Evolutionary conservation across 2,797 vertebrate genomes (phyloP).

Genomic region (Sardinella longiceps): DNA sequence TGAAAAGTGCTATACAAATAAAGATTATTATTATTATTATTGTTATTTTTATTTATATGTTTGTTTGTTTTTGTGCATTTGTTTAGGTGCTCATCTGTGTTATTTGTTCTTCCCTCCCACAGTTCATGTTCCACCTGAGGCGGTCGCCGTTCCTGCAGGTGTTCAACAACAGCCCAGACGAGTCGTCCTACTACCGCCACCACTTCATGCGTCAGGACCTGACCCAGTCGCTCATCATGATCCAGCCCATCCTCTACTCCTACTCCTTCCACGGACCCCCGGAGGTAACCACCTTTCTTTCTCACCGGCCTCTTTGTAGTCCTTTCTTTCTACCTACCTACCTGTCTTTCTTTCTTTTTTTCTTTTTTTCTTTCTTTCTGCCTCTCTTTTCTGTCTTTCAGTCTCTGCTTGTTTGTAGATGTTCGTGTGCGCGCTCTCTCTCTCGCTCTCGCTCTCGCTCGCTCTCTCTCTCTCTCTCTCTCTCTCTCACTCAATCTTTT

Average conservation of each 20-base stretch:
- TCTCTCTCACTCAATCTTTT: neutral
- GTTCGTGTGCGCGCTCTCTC: no score
- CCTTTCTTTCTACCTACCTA: no score
- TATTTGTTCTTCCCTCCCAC: neutral
- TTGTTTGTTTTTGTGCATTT: neutral
- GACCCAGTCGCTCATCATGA: conserved; percentile 97
- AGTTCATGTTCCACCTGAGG: conserved; percentile 98
- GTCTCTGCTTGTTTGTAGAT: neutral
- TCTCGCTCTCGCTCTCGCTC: neutral
- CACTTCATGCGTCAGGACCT: conserved; percentile 95
- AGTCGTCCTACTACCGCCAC: conserved; percentile 94
- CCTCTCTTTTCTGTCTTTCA: neutral
- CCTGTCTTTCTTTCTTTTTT: neutral
- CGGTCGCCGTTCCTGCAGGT: conserved; percentile 96
- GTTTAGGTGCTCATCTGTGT: neutral
- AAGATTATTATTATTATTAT: no score
- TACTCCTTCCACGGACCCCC: conserved; percentile 97
- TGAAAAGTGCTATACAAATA: no score
- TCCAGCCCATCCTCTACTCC: conserved; percentile 96
- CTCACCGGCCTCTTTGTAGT: no score
- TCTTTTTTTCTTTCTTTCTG: neutral
- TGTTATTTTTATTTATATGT: neutral
- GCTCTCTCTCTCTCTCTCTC: neutral
- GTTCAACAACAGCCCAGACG: conserved; percentile 97
- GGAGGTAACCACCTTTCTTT: conserved; percentile 81